Conservation (phyloP, 2,113 vertebrate species). For the Carassius carassius region DNA sequence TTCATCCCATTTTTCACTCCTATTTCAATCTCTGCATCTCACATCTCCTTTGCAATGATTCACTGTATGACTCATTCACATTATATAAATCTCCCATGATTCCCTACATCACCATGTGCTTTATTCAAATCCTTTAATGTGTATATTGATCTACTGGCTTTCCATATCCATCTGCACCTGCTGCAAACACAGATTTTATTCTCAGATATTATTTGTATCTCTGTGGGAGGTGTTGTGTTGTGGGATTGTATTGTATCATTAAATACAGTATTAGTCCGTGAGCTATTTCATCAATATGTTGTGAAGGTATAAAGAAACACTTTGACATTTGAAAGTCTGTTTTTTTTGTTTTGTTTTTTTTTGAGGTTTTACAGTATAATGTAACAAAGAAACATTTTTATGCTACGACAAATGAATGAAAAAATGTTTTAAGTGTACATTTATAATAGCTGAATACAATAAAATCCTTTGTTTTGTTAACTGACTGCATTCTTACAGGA, state of each 20-base stretch:
- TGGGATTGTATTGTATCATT: constrained; percentile 21
- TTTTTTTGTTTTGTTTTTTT: background rate
- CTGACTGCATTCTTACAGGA: background rate
- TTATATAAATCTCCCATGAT: constrained; percentile 61
- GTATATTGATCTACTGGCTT: constrained; percentile 47
- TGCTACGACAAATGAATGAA: background rate
- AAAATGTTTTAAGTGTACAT: background rate
- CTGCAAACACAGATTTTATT: constrained; percentile 37
- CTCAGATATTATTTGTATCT: constrained; percentile 6
- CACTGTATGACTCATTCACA: constrained; percentile 57
- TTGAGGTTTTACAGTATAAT: background rate
- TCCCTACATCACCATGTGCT: constrained; percentile 36
- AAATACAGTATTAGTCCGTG: background rate
- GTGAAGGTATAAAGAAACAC: background rate
- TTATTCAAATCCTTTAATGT: constrained; percentile 49
- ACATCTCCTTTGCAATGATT: constrained; percentile 47
- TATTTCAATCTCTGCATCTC: constrained; percentile 16
- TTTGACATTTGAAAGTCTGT: background rate
- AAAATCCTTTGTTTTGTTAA: background rate
- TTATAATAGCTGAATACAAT: background rate
- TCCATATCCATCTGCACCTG: constrained; percentile 17
- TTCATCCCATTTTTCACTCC: constrained; percentile 18
- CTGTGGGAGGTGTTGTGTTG: constrained; percentile 50
- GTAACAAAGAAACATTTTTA: background rate
- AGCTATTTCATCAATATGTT: background rate